Evolutionary conservation across 2,797 vertebrate genomes (phyloP).

Genomic region (Meriones psammophilus): DNA sequence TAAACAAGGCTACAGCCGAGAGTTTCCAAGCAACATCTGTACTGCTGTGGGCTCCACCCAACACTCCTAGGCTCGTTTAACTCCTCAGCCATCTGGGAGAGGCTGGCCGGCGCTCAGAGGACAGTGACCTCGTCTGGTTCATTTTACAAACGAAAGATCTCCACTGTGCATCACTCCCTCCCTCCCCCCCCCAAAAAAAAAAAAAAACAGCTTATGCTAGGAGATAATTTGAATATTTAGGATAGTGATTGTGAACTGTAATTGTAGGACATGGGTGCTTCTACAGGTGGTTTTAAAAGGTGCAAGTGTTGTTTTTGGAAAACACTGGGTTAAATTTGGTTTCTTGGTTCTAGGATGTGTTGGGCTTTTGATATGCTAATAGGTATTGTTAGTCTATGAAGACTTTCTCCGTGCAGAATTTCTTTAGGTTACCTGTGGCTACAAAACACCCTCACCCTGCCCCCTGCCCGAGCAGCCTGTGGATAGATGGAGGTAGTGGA

Average conservation of each 20-base stretch:
- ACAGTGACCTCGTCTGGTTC: not conserved
- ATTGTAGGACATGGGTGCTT: not conserved
- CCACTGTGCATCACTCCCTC: not conserved
- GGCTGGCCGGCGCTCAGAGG: not conserved
- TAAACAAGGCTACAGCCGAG: not conserved
- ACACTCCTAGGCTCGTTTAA: not conserved
- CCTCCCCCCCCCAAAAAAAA: not conserved
- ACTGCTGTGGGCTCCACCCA: not conserved
- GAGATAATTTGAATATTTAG: not conserved
- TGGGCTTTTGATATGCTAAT: not conserved
- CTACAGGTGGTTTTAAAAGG: not conserved
- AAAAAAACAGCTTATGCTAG: not conserved
- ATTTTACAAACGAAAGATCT: not conserved
- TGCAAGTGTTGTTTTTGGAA: slow-evolving; percentile 6
- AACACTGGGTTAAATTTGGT: slow-evolving; percentile 28
- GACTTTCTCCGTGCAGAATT: not conserved
- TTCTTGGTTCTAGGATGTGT: not conserved
- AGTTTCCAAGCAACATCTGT: slow-evolving; percentile 40
- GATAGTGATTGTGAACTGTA: not conserved
- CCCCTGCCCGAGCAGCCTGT: too few species aligned
- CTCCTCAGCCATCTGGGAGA: not conserved
- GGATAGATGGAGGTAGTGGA: not conserved
- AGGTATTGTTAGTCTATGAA: not conserved
- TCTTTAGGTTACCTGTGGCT: not conserved
- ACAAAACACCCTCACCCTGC: not conserved